A percentile compares a stretch with the other conserved stretches of the same genome.
Conservation (phyloP, 2,888 invertebrate genomes). For the Vanessa cardui region DNA sequence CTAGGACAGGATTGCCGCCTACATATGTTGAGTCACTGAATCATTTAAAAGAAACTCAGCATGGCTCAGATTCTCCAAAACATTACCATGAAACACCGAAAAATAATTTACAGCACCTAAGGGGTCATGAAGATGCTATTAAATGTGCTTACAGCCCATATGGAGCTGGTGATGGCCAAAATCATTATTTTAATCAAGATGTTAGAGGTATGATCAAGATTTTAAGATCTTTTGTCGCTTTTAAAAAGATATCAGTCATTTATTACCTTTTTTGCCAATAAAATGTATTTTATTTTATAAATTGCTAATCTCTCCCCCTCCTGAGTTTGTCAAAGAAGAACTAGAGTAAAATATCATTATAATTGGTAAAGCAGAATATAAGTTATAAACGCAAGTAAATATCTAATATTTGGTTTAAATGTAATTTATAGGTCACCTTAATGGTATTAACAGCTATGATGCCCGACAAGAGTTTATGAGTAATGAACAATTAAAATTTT, state of each 20-base stretch:
- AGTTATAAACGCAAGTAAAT: neutral
- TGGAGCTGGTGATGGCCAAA: slow-evolving; percentile 76
- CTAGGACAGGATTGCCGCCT: slow-evolving; percentile 64
- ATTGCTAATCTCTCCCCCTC: too few species aligned
- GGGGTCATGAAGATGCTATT: slow-evolving; percentile 60
- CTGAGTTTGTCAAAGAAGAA: too few species aligned
- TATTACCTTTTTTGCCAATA: neutral
- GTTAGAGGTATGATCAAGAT: slow-evolving; percentile 56
- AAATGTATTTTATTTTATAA: too few species aligned
- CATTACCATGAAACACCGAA: slow-evolving; percentile 69
- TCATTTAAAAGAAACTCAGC: slow-evolving; percentile 66
- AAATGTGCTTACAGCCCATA: slow-evolving; percentile 66
- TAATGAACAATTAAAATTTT: slow-evolving; percentile 68
- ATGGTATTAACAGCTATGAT: slow-evolving; percentile 70
- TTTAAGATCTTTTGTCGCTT: neutral
- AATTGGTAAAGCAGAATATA: too few species aligned
- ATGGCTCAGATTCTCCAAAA: slow-evolving; percentile 64
- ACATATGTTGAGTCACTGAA: slow-evolving; percentile 73
- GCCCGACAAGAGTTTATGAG: slow-evolving; percentile 69
- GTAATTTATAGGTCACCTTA: slow-evolving; percentile 60
- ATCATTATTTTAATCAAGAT: slow-evolving; percentile 68
- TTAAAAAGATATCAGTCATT: neutral
- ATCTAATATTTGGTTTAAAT: neutral
- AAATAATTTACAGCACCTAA: slow-evolving; percentile 55
- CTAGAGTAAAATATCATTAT: too few species aligned